Base-by-base conservation (phyloP, 2,113 vertebrate genomes). In the Malurus cyaneus region DNA sequence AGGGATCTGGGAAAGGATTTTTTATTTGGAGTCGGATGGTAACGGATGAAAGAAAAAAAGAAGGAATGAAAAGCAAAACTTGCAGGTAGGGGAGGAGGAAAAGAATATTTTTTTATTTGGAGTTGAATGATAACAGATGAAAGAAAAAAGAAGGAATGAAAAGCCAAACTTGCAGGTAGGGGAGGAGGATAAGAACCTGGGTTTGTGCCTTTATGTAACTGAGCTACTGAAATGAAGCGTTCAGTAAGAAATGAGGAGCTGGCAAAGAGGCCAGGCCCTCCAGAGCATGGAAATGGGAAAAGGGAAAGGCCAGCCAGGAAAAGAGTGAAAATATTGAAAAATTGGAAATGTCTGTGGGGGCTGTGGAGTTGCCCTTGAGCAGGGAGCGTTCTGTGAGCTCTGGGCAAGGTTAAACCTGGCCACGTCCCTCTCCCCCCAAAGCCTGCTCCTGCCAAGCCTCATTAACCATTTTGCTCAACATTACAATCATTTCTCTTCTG, bases 381-480 rank as follows among this genome's bases (percentile, higher is more conserved):
- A 69, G 77, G 59, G 76, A 54, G 36, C 1, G n/a, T 86, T 78
- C 77, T 93, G 31, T 66, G 87, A 78, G 53, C 74, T 53, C 20
- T 49, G 65, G 26, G 50, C 85, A 76, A 94, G 92, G 94, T 95
- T 31, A 91, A 91, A 78, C 42, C 42, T 46, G 79, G 31, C 12
- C 41, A 11, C 79, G 82, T 85, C 82, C 80, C 71, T 87, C 91
- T 70, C 62, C 66, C 66, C 49, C 60, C 76, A 25, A 90, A 86
- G 62, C 5, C 86, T 95, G 80, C 59, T 47, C 79, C 89, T 46
- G 49, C 94, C 88, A 95, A 94, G 93, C 64, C 88, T 94, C 96
- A 96, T 95, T 96, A 96, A 82, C 93, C 29, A n/a, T 97, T 96
- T 94, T 96, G 87, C 96, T 94, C 92, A 96, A 95, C 96, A 94